A percentile compares a stretch with the other conserved stretches of the same genome.
Conservation (phyloP, 2,113 vertebrate species). For the Picathartes gymnocephalus region DNA sequence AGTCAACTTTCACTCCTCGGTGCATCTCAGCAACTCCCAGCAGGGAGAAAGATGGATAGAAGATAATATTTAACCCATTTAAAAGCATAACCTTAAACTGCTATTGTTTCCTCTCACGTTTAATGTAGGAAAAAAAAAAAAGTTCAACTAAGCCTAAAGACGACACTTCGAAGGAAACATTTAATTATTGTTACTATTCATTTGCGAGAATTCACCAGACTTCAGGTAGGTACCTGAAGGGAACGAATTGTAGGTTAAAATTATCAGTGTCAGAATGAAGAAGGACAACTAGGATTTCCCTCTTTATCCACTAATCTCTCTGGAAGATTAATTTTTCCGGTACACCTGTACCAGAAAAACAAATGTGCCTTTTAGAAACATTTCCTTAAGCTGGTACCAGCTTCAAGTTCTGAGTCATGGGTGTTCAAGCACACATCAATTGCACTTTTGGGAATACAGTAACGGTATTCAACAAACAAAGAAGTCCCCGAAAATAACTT, state of each 20-base stretch:
- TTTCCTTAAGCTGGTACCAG: neutral
- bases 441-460: neutral
- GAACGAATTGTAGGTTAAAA: neutral
- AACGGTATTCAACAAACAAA: neutral
- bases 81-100: neutral
- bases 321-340: neutral
- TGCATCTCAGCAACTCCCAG: neutral
- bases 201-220: neutral
- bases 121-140: neutral
- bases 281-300: neutral
- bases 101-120: neutral
- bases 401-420: neutral
- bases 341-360: neutral
- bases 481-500: neutral
- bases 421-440: rapidly evolving
- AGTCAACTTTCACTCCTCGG: neutral
- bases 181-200: neutral
- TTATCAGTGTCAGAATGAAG: neutral
- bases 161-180: neutral
- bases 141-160: neutral
- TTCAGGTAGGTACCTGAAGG: neutral
- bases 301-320: neutral
- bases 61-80: neutral
- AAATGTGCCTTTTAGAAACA: neutral
- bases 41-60: neutral